Percentiles rank a stretch among this genome's conserved stretches.
phyloP scores from a whole-genome alignment of 2,888 invertebrate species.

The Mythimna pallens region DNA sequence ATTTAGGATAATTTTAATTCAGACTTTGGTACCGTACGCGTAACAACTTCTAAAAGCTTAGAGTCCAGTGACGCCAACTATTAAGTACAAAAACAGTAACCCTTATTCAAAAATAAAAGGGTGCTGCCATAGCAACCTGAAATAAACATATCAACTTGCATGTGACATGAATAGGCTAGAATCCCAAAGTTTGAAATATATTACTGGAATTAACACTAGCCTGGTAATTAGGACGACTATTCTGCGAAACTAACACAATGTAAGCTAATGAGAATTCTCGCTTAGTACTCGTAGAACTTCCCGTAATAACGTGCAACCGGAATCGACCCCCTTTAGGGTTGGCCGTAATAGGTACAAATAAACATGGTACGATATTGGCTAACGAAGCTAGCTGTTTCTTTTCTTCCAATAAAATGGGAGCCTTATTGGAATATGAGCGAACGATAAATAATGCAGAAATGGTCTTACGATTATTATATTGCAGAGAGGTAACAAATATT shows the following conservation, averaged over 20 bases:
- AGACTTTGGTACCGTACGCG: no score
- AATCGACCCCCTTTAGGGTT: constrained; percentile 15
- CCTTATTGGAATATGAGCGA: constrained; percentile 23
- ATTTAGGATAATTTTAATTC: no score
- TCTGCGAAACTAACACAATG: constrained; percentile 18
- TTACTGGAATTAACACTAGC: constrained; percentile 1
- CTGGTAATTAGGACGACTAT: constrained; percentile 23
- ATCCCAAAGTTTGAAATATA: constrained; percentile 40
- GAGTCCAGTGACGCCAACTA: no score
- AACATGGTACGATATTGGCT: constrained; percentile 30
- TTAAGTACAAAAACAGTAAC: no score
- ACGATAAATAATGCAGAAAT: constrained; percentile 15
- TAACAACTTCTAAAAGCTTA: no score
- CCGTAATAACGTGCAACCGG: constrained; percentile 10
- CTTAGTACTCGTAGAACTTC: constrained; percentile 8
- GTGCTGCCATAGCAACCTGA: constrained; percentile 7
- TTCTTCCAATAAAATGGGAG: constrained; percentile 22
- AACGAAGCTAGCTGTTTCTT: constrained; percentile 17
- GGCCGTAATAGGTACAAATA: constrained; percentile 28
- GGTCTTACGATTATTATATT: constrained; percentile 20
- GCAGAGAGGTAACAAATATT: background rate
- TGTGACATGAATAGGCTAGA: constrained; percentile 9
- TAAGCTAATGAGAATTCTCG: constrained; percentile 11
- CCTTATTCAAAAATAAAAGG: constrained; percentile 9
- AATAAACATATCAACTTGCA: constrained; percentile 4